Base-by-base conservation (phyloP, 2,797 vertebrate genomes). In the Peromyscus attwateri region DNA sequence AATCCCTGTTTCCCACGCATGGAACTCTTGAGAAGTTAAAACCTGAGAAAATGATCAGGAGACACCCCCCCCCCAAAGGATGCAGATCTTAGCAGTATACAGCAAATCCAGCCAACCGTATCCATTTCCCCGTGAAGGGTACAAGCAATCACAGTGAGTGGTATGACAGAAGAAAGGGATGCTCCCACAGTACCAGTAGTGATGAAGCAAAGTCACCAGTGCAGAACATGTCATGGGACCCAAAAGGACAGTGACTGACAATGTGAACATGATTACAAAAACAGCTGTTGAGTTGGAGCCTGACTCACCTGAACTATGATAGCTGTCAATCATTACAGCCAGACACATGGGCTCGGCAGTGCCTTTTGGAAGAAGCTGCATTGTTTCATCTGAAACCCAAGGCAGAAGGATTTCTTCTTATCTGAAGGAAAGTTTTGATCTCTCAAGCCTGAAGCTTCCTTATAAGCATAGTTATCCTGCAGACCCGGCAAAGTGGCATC, bases 1-100 rank as follows among this genome's bases (percentile, higher is more conserved):
- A 96, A 82, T 46, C 91, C 95, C 81, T 97, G 79, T 95, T 88
- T 98, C 94, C 43, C 88, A 94, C 70, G 17, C 46, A 79, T 16
- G 55, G 40, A 88, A 89, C 88, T 92, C 57, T 43, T 66, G 62
- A 76, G 82, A 97, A 96, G 37, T 91, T 80, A 95, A 91, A 92
- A 64, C 79, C 89, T 46, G 55, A 66, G 87, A 73, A 89, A 84
- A 94, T 77, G 73, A 81, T 57, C 81, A 40, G 46, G 87, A 70
- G 1, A 49, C 19, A 66, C 49, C 19, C 92, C 14, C 1, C 27
- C 68, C 40, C 2, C 6, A 46, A 27, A 31, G n/a, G 19, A 23
- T 71, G 27, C 6, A 34, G 90, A 27, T 2, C 60, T 46, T 60
- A 87, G 84, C 0, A 13, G 57, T 46, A 29, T 43, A 79, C 21